Evolutionary conservation across 1,140 invertebrate species (phyloP).

Genomic region (Tetragnatha versicolor): DNA sequence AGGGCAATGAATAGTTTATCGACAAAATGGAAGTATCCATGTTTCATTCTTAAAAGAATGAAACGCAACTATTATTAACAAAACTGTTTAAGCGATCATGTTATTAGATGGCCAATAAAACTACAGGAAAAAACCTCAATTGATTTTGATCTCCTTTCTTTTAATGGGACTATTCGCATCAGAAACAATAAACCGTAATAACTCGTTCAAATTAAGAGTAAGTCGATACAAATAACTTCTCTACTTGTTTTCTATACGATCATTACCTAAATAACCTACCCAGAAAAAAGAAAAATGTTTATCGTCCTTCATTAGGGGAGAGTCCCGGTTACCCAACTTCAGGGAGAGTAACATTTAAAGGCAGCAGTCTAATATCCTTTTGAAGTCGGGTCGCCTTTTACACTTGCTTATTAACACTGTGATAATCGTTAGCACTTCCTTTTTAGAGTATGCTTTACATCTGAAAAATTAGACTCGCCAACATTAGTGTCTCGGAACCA

Average conservation of each 20-base stretch:
- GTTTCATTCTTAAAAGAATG: too few species aligned
- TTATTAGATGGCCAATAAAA: too few species aligned
- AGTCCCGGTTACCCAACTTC: constrained; percentile 7
- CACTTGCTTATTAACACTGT: constrained; percentile 40
- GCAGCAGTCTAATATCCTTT: not conserved
- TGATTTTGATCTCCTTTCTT: not conserved
- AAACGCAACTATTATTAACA: too few species aligned
- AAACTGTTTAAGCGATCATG: too few species aligned
- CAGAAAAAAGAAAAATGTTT: constrained; percentile 31
- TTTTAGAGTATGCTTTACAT: constrained; percentile 50
- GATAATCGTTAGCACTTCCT: constrained; percentile 50
- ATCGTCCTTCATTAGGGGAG: constrained; percentile 28
- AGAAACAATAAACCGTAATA: constrained; percentile 10
- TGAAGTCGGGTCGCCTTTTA: constrained; percentile 17
- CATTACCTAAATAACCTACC: constrained; percentile 33
- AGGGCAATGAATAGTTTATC: too few species aligned
- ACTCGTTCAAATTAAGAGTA: not conserved
- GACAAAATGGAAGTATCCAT: too few species aligned
- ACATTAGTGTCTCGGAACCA: constrained; percentile 41
- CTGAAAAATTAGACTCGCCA: constrained; percentile 43
- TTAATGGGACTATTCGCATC: not conserved
- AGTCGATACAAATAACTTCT: constrained; percentile 21
- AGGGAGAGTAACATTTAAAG: constrained; percentile 2
- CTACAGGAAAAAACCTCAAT: too few species aligned
- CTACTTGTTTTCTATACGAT: not conserved